A percentile compares a stretch with the other conserved stretches of the same genome.
Evolutionary conservation across 2,888 invertebrate species (phyloP).

Genomic region (Scaptomyza caliginosa): DNA sequence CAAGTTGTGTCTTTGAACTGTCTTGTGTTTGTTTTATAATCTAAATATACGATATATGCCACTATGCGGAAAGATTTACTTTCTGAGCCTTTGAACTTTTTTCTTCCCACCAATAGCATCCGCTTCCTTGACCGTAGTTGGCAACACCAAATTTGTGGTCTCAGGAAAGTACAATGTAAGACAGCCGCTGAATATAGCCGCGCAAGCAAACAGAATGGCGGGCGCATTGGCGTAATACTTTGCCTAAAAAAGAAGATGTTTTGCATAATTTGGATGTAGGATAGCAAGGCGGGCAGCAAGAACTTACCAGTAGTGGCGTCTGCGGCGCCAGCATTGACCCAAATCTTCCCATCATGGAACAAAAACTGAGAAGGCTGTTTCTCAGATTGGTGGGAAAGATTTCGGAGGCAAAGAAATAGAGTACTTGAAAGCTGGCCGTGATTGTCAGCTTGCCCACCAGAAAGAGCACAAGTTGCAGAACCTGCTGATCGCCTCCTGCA

Average conservation of each 20-base stretch:
- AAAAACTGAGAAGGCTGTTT: conserved; percentile 88
- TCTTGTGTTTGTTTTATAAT: conserved; percentile 29
- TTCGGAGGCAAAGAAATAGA: conserved; percentile 89
- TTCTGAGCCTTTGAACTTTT: conserved; percentile 50
- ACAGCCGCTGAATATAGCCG: conserved; percentile 86
- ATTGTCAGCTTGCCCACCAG: conserved; percentile 88
- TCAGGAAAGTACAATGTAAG: conserved; percentile 87
- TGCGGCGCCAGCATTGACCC: conserved; percentile 90
- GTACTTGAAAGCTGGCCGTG: conserved; percentile 88
- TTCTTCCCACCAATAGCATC: conserved; percentile 83
- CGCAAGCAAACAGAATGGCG: conserved; percentile 86
- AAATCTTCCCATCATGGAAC: conserved; percentile 88
- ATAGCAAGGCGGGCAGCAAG: no score
- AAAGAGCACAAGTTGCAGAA: conserved; percentile 82
- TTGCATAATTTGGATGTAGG: not conserved
- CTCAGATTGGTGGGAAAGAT: conserved; percentile 89
- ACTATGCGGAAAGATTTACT: conserved; percentile 23
- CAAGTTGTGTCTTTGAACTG: conserved; percentile 58
- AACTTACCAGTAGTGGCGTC: conserved; percentile 86
- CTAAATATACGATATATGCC: conserved; percentile 6
- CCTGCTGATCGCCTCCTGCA: conserved; percentile 53
- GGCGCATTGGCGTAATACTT: conserved; percentile 84
- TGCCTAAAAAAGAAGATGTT: conserved; percentile 49
- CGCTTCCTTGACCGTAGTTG: conserved; percentile 87
- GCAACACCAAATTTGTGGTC: conserved; percentile 86